A percentile compares a stretch with the other conserved stretches of the same genome.
Evolutionary conservation across 2,888 invertebrate genomes (phyloP).

Genomic region (Polydrusus cervinus): DNA sequence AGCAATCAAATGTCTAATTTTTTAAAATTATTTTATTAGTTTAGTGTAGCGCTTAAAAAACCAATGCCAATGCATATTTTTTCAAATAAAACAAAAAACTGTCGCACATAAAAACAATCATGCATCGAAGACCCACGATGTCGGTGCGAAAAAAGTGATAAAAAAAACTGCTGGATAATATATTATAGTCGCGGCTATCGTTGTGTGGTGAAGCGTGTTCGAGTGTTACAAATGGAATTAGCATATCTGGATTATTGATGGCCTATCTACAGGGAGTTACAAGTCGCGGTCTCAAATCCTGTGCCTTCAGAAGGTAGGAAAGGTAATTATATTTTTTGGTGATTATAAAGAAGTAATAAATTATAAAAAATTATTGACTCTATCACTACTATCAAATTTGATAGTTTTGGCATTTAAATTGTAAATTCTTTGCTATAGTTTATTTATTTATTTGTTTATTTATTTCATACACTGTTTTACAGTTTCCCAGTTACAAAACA

Average conservation of each 20-base stretch:
- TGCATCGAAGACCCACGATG: background rate
- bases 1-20: too few relatives aligned
- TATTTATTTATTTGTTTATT: too few relatives aligned
- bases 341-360: background rate
- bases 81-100: background rate
- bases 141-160: background rate
- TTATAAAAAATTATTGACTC: too few relatives aligned
- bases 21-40: too few relatives aligned
- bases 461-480: too few relatives aligned
- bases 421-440: too few relatives aligned
- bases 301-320: conserved; percentile 55
- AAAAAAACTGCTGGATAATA: background rate
- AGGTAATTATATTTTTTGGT: conserved; percentile 51
- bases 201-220: background rate
- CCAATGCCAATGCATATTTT: background rate
- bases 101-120: background rate
- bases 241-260: conserved; percentile 32
- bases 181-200: background rate
- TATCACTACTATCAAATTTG: too few relatives aligned
- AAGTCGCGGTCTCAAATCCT: conserved; percentile 41
- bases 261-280: conserved; percentile 53
- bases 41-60: background rate
- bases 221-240: conserved; percentile 2
- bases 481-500: too few relatives aligned
- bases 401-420: too few relatives aligned